Evolutionary conservation across 1,140 invertebrate genomes (phyloP).

Genomic region (Dryas iulia): DNA sequence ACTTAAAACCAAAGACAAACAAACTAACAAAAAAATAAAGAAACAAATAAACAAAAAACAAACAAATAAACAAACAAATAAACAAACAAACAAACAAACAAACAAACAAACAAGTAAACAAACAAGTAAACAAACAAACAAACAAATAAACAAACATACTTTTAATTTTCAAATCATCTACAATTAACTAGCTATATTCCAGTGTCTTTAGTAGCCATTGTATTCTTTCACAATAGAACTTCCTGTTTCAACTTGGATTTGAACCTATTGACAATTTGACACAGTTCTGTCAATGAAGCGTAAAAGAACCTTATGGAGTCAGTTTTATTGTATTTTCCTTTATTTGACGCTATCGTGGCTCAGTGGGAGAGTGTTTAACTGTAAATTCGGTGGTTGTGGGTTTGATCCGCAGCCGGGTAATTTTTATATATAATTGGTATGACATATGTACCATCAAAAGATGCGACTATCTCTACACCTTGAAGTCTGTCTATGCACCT

Average conservation of each 20-base stretch:
- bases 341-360: neutral
- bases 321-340: neutral
- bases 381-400: neutral
- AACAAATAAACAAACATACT: neutral
- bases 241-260: conserved; percentile 12
- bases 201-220: conserved; percentile 5
- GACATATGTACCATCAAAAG: no score
- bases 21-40: no score
- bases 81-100: no score
- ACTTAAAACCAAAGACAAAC: no score
- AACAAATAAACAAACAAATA: no score
- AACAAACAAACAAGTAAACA: no score
- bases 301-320: neutral
- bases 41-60: no score
- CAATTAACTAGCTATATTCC: conserved; percentile 1
- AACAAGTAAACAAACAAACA: neutral
- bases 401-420: neutral
- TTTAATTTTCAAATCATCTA: neutral
- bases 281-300: conserved; percentile 1
- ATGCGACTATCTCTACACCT: no score
- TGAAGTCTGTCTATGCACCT: no score
- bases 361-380: neutral
- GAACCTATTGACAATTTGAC: conserved; percentile 13
- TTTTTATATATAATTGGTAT: no score
- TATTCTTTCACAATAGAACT: conserved; percentile 11